Conservation (phyloP, 30 jellyfish, hydroid and myxozoan species). For the Cassiopea andromeda region DNA sequence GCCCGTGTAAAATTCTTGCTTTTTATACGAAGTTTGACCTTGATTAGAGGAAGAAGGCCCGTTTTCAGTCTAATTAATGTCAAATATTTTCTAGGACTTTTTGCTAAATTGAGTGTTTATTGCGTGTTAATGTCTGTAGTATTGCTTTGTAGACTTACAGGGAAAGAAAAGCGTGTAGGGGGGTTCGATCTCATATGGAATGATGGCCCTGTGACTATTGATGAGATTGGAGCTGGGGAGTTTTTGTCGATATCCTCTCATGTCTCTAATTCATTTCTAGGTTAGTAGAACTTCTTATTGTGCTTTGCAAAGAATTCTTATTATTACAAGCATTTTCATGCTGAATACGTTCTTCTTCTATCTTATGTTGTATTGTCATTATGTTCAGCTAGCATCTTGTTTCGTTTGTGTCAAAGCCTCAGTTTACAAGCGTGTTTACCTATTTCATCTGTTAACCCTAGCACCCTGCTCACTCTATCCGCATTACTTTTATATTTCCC, state of each 20-base stretch:
- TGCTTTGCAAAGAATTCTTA: neutral
- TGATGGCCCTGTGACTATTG: conserved; percentile 97
- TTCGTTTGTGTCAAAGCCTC: no score
- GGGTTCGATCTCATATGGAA: conserved; percentile 98
- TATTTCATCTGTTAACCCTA: no score
- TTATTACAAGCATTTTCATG: no score
- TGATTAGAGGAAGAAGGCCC: neutral
- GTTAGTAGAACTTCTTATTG: conserved; percentile 16
- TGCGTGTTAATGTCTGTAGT: neutral
- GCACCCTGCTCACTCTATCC: no score
- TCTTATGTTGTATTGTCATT: no score
- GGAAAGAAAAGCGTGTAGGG: conserved; percentile 97
- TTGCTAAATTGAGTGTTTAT: neutral
- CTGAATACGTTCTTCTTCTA: no score
- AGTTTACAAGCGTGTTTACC: no score
- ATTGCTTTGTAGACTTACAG: conserved; percentile 69
- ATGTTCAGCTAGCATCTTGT: no score
- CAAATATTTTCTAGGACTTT: neutral
- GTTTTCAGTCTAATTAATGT: neutral
- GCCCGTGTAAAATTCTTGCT: neutral
- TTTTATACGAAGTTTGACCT: neutral
- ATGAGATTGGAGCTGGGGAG: conserved; percentile 86
- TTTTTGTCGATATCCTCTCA: conserved; percentile 44
- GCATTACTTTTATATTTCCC: no score
- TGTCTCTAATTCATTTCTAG: conserved; percentile 89